Base-by-base conservation (phyloP, 2,888 invertebrate species). In the Cheilosia pagana region DNA sequence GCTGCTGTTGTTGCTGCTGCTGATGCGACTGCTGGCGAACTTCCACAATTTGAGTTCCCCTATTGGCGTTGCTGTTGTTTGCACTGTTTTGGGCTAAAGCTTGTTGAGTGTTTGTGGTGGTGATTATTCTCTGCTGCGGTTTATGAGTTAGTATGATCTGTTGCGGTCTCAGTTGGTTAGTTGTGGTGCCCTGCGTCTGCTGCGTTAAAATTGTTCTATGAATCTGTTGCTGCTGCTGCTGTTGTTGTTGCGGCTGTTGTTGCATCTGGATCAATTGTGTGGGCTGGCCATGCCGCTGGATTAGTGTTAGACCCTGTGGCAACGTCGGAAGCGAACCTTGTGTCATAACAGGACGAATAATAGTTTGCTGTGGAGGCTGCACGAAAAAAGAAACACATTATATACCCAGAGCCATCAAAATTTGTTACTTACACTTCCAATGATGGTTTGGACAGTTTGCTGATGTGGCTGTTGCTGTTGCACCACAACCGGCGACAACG, bases 211-310 rank as follows among this genome's bases (percentile, higher is more conserved):
- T 91, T 28, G 92, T 91, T 81, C 92, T 89, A 87, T 91, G 91
- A 71, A 89, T 88, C 23, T 86, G 87, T 14, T 82, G 82, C 3
- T 72, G 77, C 10, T 74, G 78, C 10, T 65, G 90, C 88, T 92
- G 89, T 25, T 88, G 88, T 57, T 79, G 87, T 62, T 89, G 74
- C n/a, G 88, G 89, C 60, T 89, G 74, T 14, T 88, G 89, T 86
- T 92, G 92, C 79, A 92, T 90, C 88, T 92, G 92, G 81, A 92
- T 92, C 75, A 92, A 81, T 88, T 92, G 92, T 39, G 92, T 91
- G 85, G 91, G 92, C 83, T 92, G 92, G 10, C 92, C 92, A 50
- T 91, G 92, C 70, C 92, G 89, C 87, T 92, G 92, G 67, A 92
- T 92, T 23, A 92, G 88, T 52, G 92, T 92, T 55, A 92, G 88